Evolutionary conservation across 1,140 invertebrate species (phyloP).

Genomic region (Coboldia fuscipes): DNA sequence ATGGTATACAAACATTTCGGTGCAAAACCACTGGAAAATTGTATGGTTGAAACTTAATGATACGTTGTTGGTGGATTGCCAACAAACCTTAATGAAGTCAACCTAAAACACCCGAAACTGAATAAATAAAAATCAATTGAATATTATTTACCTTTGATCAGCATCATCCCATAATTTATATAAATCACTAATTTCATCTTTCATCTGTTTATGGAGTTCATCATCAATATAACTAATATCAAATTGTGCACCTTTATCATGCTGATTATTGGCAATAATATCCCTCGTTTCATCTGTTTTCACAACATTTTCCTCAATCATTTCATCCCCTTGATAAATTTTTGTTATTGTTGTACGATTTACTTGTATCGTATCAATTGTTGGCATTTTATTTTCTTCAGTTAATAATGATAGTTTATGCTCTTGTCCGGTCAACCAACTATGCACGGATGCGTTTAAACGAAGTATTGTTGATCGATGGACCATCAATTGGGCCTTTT

Average conservation of each 20-base stretch:
- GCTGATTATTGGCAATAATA: conserved; percentile 7
- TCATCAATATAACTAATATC: conserved; percentile 10
- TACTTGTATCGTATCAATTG: not conserved
- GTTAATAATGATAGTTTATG: conserved; percentile 9
- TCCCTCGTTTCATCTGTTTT: not conserved
- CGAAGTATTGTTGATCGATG: conserved; percentile 45
- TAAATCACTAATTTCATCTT: conserved; percentile 48
- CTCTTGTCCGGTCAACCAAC: conserved; percentile 36
- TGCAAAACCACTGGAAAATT: no score
- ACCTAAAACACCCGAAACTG: not conserved
- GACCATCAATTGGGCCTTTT: conserved; percentile 41
- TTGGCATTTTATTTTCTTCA: not conserved
- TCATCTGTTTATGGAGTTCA: conserved; percentile 30
- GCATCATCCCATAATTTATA: conserved; percentile 57
- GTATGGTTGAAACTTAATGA: no score
- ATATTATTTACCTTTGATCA: conserved; percentile 39
- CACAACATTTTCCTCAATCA: not conserved
- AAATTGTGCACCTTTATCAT: conserved; percentile 7
- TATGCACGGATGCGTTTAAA: conserved; percentile 51
- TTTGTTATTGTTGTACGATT: not conserved
- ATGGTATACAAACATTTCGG: no score
- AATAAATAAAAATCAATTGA: not conserved
- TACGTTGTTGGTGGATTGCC: no score
- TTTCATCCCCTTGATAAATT: not conserved
- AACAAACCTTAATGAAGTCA: not conserved